phyloP scores from a whole-genome alignment of 2,113 vertebrate genomes.

The Clarias batrachus region DNA sequence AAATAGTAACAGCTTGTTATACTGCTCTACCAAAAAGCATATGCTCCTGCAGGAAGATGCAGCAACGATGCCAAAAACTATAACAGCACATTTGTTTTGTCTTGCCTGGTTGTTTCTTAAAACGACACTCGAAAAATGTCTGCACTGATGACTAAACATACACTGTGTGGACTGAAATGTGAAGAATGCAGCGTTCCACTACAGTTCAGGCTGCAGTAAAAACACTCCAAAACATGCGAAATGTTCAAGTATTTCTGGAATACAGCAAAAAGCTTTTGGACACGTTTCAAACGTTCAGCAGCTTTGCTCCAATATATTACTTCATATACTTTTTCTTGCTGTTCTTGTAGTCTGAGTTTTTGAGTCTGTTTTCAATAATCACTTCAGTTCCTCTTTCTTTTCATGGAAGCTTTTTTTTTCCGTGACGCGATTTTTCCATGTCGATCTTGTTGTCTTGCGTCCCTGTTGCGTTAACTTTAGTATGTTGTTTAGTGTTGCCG shows the following conservation, averaged over 20 bases:
- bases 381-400: conserved; percentile 23
- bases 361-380: conserved; percentile 44
- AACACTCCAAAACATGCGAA: neutral
- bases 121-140: neutral
- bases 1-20: neutral
- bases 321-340: neutral
- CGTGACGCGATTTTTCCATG: conserved; percentile 67
- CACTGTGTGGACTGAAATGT: conserved; percentile 1
- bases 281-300: neutral
- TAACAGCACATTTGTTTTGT: conserved; percentile 21
- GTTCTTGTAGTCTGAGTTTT: neutral
- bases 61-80: neutral
- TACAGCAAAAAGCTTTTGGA: neutral
- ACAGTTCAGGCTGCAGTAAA: neutral
- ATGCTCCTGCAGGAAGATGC: neutral
- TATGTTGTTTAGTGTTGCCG: conserved; percentile 20
- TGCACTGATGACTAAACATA: neutral
- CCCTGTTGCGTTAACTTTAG: conserved; percentile 34
- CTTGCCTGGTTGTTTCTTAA: neutral
- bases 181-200: neutral
- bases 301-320: neutral
- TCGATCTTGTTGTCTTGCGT: conserved; percentile 51
- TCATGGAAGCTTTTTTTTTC: conserved; percentile 60
- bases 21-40: neutral
- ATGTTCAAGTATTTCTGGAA: neutral